Percentiles rank a stretch among this genome's conserved stretches.
Conservation (phyloP, 37 sponge, comb jelly and placozoan species). For the Diacarnus erythraeanus region DNA sequence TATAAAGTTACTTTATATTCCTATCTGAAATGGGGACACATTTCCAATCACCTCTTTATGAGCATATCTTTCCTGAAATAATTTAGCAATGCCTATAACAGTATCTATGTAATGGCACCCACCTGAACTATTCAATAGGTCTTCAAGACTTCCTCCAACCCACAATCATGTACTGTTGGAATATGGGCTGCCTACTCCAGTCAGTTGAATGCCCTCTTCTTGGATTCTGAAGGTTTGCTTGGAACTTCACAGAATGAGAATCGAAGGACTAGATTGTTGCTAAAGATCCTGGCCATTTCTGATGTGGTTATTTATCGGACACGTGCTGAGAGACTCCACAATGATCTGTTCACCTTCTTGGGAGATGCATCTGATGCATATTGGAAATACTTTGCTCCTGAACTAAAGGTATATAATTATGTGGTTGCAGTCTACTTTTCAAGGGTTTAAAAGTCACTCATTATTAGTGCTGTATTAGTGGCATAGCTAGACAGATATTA, state of each 20-base stretch:
- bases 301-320: constrained; percentile 92
- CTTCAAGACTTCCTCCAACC: constrained; percentile 74
- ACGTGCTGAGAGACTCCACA: constrained; percentile 90
- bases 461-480: too few species aligned
- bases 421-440: neutral
- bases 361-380: constrained; percentile 88
- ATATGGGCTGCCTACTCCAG: constrained; percentile 88
- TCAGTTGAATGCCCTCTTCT: constrained; percentile 53
- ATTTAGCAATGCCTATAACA: too few species aligned
- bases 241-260: constrained; percentile 75
- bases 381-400: constrained; percentile 78
- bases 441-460: neutral
- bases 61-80: too few species aligned
- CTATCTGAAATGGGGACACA: too few species aligned
- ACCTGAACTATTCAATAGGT: constrained; percentile 22
- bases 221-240: constrained; percentile 93
- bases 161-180: constrained; percentile 85
- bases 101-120: too few species aligned
- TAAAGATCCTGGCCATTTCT: constrained; percentile 93
- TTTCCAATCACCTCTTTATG: too few species aligned
- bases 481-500: too few species aligned
- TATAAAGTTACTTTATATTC: too few species aligned
- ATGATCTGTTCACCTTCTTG: constrained; percentile 91
- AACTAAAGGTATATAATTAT: constrained; percentile 69
- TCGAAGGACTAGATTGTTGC: constrained; percentile 75